Evolutionary conservation across 2,797 vertebrate species (phyloP), one percentile per base, ranked within the genome.

Genomic region (Rhynchonycteris naso): DNA sequence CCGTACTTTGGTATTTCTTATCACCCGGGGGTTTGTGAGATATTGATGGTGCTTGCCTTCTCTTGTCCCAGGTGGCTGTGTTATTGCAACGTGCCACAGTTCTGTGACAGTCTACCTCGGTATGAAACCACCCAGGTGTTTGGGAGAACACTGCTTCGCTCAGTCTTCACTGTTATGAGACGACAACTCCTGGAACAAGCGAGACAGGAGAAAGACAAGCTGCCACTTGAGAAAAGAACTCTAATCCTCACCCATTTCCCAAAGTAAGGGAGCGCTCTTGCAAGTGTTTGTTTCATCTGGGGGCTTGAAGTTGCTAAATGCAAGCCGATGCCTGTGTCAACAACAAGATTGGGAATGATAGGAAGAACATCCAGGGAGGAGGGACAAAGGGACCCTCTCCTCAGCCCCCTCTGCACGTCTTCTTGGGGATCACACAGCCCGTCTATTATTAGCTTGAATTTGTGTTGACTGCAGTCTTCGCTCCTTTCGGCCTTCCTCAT

Each of bases 191-290:
- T 99, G 97, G 99, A 99, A 96, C 99, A 99, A 97, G 99, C 99
- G 80, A 98, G 99, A 56, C 99, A 99, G 98, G 99, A 99, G 95
- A 99, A 99, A 97, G 99, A 99, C 98, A 99, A 99, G 96, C 98
- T 99, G 88, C 99, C 99, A 28, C 99, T 99, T 9, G 99, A 99
- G 97, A 99, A 99, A 97, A 98, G 99, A 96, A 99, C 99, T 24
- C 99, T 99, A 96, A 99, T 99, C 93, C 99, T 99, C 97, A 99
- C 99, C 96, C 99, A 99, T 98, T 99, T 99, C 95, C 99, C 99
- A 88, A 99, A 99, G 99, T 99, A 99, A 99, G 99, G 83, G 58
- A 7, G 61, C 0, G 0, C 65, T 24, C 2, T 5, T 8, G 30
- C 47, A 80, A 19, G 6, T 0, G 78, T 90, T 66, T 35, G 68